Percentiles rank a stretch among this genome's conserved stretches.
Evolutionary conservation across 1,140 invertebrate species (phyloP).

Genomic region (Macrocentrus cingulum): DNA sequence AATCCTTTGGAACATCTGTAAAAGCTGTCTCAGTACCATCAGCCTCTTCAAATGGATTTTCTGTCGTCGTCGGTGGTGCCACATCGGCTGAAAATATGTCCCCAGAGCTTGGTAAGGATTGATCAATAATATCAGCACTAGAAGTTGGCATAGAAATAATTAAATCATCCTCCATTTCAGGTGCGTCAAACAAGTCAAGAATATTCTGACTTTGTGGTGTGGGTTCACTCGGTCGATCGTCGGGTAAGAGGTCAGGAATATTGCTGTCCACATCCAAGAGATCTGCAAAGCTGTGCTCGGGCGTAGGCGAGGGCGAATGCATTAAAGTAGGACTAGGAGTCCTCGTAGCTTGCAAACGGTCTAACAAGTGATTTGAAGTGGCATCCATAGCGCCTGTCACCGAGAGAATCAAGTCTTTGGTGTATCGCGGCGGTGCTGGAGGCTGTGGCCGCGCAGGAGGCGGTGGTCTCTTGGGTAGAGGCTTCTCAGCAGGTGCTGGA

Average conservation of each 20-base stretch:
- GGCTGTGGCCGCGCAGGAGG: conserved; percentile 56
- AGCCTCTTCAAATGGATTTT: conserved; percentile 42
- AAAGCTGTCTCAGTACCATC: conserved; percentile 15
- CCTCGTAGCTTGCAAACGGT: conserved; percentile 77
- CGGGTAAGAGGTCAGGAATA: conserved; percentile 49
- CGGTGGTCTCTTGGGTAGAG: conserved; percentile 48
- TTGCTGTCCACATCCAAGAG: conserved; percentile 63
- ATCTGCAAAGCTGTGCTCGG: conserved; percentile 71
- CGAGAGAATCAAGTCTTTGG: conserved; percentile 81
- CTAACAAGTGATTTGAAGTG: conserved; percentile 78
- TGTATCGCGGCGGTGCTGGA: conserved; percentile 69
- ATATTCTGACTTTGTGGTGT: conserved; percentile 48
- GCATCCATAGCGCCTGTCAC: conserved; percentile 88
- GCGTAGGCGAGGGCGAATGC: conserved; percentile 82
- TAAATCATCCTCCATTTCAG: conserved; percentile 35
- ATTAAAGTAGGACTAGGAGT: conserved; percentile 81
- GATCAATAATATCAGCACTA: conserved; percentile 19
- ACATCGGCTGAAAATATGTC: conserved; percentile 1
- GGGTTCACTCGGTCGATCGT: conserved; percentile 29
- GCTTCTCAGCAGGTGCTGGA: conserved; percentile 29
- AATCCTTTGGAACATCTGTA: conserved; percentile 27
- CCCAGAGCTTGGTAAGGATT: conserved; percentile 20
- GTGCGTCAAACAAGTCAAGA: conserved; percentile 51
- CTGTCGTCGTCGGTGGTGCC: conserved; percentile 26
- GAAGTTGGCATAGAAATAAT: conserved; percentile 40